Evolutionary conservation across 2,888 invertebrate genomes (phyloP).

Genomic region (Yponomeuta evonymella): DNA sequence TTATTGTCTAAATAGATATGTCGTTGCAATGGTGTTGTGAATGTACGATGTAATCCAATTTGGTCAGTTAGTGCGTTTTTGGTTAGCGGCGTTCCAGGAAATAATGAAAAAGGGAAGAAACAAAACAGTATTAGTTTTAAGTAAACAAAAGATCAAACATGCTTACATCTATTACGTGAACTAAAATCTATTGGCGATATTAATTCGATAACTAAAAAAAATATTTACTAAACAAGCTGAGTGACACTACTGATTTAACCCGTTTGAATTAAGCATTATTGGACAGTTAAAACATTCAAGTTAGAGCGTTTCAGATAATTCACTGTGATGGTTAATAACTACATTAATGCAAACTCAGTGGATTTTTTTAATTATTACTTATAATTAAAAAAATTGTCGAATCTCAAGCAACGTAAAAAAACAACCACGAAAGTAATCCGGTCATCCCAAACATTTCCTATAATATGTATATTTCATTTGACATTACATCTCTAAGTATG

Average conservation of each 20-base stretch:
- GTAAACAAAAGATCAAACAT: slow-evolving; percentile 18
- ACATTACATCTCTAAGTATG: too few relatives aligned
- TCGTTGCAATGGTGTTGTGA: slow-evolving; percentile 7
- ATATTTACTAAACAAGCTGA: too few relatives aligned
- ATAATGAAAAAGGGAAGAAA: slow-evolving; percentile 65
- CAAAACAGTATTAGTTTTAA: slow-evolving; percentile 29
- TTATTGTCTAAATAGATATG: slow-evolving; percentile 80
- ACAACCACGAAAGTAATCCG: too few relatives aligned
- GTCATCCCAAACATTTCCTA: too few relatives aligned
- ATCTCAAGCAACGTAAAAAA: too few relatives aligned
- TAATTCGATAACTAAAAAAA: too few relatives aligned
- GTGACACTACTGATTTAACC: too few relatives aligned
- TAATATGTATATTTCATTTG: too few relatives aligned
- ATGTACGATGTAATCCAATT: slow-evolving; percentile 16
- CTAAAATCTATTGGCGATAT: too few relatives aligned
- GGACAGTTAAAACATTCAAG: not conserved
- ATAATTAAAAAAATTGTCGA: too few relatives aligned
- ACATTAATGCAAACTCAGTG: too few relatives aligned
- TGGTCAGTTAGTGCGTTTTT: slow-evolving; percentile 55
- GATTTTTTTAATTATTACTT: too few relatives aligned
- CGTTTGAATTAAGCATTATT: not conserved
- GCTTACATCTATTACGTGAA: not conserved
- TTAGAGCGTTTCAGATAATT: not conserved
- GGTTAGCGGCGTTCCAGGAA: slow-evolving; percentile 68
- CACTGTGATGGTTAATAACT: not conserved